A percentile compares a stretch with the other conserved stretches of the same genome.
These are phyloP conservation scores for Drosophila fuyamai DNA, from an alignment of 1,140 invertebrate species.

Conservation along the genomic window DNA sequence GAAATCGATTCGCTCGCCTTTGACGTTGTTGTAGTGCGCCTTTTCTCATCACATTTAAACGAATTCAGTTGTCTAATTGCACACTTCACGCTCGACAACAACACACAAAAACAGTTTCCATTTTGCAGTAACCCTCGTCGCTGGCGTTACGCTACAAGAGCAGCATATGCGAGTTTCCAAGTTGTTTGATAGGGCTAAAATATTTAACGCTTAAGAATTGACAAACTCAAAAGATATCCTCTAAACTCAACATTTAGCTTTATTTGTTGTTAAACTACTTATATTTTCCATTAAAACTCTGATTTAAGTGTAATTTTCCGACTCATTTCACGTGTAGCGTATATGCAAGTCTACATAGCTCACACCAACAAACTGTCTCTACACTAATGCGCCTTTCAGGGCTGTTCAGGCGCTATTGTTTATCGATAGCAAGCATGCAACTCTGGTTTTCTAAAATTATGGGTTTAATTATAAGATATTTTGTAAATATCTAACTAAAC, in stretches of 20 bases:
- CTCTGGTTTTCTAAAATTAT: too few species aligned
- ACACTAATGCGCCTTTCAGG: constrained; percentile 38
- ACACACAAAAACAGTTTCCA: constrained; percentile 75
- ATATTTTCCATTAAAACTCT: background rate
- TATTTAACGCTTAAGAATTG: background rate
- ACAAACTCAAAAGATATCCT: too few species aligned
- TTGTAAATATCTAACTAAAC: too few species aligned
- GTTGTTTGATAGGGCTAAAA: background rate
- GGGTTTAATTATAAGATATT: too few species aligned
- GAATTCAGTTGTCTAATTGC: constrained; percentile 67
- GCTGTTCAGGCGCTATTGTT: constrained; percentile 19
- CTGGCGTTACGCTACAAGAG: constrained; percentile 36
- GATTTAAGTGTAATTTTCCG: background rate
- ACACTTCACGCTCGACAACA: constrained; percentile 79
- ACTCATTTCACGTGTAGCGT: background rate
- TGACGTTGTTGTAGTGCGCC: constrained; percentile 20
- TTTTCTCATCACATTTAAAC: constrained; percentile 60
- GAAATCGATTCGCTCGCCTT: constrained; percentile 50
- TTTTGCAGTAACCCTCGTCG: constrained; percentile 77
- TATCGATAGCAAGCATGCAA: constrained; percentile 18
- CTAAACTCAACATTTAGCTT: background rate
- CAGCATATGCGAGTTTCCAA: background rate
- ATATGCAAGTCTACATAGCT: background rate
- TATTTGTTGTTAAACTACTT: too few species aligned
- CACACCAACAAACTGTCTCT: constrained; percentile 42